Percentiles rank a stretch among this genome's conserved stretches.
phyloP scores from a whole-genome alignment of 2,113 vertebrate species.

The Indicator maculatus region DNA sequence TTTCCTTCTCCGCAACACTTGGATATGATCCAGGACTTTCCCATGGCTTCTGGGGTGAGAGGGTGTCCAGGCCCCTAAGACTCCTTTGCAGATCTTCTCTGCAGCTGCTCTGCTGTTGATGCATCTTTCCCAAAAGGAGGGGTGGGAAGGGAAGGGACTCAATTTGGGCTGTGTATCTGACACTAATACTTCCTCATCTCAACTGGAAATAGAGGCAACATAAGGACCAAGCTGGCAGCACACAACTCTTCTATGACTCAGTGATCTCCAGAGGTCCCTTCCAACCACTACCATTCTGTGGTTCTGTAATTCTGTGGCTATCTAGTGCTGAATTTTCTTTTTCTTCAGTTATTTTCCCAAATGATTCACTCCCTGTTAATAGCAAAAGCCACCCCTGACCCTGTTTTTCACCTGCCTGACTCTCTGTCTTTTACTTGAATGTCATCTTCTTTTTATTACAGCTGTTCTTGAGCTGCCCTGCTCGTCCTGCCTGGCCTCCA shows the following conservation, averaged over 20 bases:
- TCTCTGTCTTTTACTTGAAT: slow-evolving; percentile 44
- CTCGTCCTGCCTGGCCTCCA: not conserved
- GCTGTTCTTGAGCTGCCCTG: not conserved
- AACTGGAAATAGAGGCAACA: not conserved
- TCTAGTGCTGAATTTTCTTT: not conserved
- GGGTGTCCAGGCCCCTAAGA: rapidly evolving
- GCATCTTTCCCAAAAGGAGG: not conserved
- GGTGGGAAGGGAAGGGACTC: not conserved
- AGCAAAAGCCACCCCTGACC: slow-evolving; percentile 17
- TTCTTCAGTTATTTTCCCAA: not conserved
- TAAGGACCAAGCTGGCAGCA: not conserved
- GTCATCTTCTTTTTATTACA: slow-evolving; percentile 38
- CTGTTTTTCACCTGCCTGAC: not conserved
- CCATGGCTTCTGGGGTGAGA: not conserved
- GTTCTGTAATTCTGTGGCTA: not conserved
- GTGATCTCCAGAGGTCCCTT: too few relatives aligned
- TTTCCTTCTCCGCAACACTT: not conserved
- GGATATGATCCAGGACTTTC: not conserved
- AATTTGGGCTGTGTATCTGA: not conserved
- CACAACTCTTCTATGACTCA: not conserved
- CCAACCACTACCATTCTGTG: too few relatives aligned
- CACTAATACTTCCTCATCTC: not conserved
- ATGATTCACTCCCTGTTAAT: slow-evolving; percentile 1
- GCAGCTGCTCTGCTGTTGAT: not conserved
- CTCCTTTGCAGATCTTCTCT: not conserved